Conservation (phyloP, 2,888 invertebrate genomes). For the Amphimallon solstitiale region DNA sequence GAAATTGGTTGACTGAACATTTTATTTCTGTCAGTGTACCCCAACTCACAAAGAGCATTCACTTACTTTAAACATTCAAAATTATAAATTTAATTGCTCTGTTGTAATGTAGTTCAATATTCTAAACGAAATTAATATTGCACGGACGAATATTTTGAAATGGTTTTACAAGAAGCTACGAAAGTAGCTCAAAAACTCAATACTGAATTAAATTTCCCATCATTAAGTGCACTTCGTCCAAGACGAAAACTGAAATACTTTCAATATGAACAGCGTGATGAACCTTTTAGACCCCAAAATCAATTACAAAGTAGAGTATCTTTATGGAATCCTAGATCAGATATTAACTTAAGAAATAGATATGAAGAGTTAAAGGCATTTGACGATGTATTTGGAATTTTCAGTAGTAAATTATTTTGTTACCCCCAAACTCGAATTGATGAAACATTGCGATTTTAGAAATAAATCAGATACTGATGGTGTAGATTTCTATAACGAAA, state of each 20-base stretch:
- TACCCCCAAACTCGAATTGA: too few relatives aligned
- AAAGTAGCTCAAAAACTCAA: conserved; percentile 42
- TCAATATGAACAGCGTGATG: conserved; percentile 43
- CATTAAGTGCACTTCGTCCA: conserved; percentile 35
- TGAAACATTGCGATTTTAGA: too few relatives aligned
- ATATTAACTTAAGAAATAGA: too few relatives aligned
- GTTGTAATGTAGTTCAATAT: conserved; percentile 42
- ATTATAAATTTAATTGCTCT: conserved; percentile 40
- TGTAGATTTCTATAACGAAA: too few relatives aligned
- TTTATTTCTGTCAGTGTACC: too few relatives aligned
- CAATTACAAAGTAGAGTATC: conserved; percentile 37
- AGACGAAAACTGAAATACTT: conserved; percentile 42
- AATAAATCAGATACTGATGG: too few relatives aligned
- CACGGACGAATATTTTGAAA: conserved; percentile 46
- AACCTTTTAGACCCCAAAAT: conserved; percentile 43
- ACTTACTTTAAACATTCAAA: conserved; percentile 23
- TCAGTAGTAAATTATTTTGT: too few relatives aligned
- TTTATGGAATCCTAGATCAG: conserved; percentile 42
- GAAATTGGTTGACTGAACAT: too few relatives aligned
- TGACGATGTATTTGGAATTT: too few relatives aligned
- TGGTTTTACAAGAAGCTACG: conserved; percentile 42
- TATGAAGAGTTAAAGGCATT: too few relatives aligned
- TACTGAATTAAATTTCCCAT: conserved; percentile 43
- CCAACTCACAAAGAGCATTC: conserved; percentile 40
- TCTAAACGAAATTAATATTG: conserved; percentile 43